Percentiles rank a stretch among this genome's conserved stretches.
phyloP scores from a whole-genome alignment of 2,888 invertebrate genomes.

The Nomada ferruginata region DNA sequence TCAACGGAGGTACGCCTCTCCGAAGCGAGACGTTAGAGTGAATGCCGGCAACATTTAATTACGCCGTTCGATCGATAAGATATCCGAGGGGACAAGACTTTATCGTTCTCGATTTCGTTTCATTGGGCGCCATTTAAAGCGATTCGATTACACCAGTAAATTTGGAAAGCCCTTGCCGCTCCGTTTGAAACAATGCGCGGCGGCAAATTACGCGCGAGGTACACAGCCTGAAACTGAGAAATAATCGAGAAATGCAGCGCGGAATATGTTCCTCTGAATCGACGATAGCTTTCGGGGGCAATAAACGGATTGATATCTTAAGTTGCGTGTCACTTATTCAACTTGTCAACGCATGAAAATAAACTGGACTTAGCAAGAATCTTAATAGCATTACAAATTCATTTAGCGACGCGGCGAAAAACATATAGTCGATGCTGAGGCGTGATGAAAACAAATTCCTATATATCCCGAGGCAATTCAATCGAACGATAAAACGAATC shows the following conservation, averaged over 20 bases:
- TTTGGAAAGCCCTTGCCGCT: slow-evolving; percentile 30
- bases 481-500: neutral
- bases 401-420: neutral
- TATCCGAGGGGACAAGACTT: slow-evolving; percentile 15
- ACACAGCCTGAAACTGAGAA: neutral
- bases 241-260: neutral
- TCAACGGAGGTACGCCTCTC: neutral
- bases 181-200: slow-evolving; percentile 28
- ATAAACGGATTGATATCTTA: neutral
- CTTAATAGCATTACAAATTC: neutral
- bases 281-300: neutral
- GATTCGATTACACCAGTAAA: slow-evolving; percentile 40
- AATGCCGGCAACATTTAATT: slow-evolving; percentile 6
- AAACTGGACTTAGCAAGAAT: slow-evolving; percentile 13
- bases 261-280: slow-evolving; percentile 8
- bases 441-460: neutral
- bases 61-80: slow-evolving; percentile 19
- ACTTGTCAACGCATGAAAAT: neutral
- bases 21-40: neutral
- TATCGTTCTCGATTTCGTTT: slow-evolving; percentile 36
- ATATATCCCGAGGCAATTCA: neutral
- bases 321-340: neutral
- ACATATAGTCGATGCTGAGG: neutral
- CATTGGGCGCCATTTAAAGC: slow-evolving; percentile 16
- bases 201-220: slow-evolving; percentile 3